A percentile compares a stretch with the other conserved stretches of the same genome.
Conservation (phyloP, 2,113 vertebrate genomes). For the Corythornis cristatus region DNA sequence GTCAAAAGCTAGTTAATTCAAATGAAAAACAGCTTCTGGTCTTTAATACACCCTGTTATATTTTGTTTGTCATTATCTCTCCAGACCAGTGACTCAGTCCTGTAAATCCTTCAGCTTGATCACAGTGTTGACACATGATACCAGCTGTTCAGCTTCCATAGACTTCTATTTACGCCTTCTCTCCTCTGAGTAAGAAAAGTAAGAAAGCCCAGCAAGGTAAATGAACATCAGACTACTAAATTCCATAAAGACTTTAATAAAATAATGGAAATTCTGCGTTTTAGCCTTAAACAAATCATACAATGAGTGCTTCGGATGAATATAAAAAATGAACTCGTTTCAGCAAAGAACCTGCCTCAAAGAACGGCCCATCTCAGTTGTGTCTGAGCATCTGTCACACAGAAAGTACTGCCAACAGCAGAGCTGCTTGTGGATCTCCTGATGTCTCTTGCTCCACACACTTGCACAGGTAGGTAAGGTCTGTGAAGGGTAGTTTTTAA, state of each 20-base stretch:
- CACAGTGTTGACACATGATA: not conserved
- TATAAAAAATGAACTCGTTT: not conserved
- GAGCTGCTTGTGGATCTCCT: not conserved
- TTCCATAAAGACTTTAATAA: not conserved
- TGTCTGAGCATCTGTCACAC: not conserved
- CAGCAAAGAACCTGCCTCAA: not conserved
- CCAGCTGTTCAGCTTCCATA: not conserved
- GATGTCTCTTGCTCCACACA: not conserved
- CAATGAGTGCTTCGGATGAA: not conserved
- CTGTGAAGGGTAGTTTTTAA: not conserved
- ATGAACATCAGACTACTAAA: constrained; percentile 3
- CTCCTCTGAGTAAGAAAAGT: not conserved
- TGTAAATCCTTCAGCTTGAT: constrained; percentile 12
- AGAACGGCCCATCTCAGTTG: not conserved
- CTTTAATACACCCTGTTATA: constrained; percentile 1
- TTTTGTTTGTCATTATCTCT: constrained; percentile 56
- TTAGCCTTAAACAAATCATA: not conserved
- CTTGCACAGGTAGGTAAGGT: not conserved
- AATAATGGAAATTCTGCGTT: not conserved
- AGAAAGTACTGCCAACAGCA: not conserved
- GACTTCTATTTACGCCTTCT: not conserved
- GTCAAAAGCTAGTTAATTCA: constrained; percentile 46
- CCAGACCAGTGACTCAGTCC: constrained; percentile 35
- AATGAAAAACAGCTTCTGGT: not conserved
- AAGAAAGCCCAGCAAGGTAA: not conserved